Conservation (phyloP, 2,888 invertebrate genomes). For the Bedellia somnulentella region DNA sequence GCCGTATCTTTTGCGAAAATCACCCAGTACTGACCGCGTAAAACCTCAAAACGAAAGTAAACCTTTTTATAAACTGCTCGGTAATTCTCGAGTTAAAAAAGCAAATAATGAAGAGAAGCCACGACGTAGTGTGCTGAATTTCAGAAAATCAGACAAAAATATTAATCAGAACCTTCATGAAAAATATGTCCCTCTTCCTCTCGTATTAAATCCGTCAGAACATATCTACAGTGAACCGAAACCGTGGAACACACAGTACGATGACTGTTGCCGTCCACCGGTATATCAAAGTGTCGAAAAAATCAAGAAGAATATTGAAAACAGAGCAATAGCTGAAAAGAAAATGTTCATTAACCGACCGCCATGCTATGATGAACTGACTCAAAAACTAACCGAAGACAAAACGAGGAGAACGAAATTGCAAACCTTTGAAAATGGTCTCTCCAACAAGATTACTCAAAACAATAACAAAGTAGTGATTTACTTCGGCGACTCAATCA, state of each 20-base stretch:
- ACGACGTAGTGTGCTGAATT: slow-evolving; percentile 44
- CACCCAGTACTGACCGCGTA: slow-evolving; percentile 52
- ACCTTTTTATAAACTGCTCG: slow-evolving; percentile 44
- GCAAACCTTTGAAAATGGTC: slow-evolving; percentile 24
- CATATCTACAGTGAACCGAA: slow-evolving; percentile 48
- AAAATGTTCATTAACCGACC: slow-evolving; percentile 38
- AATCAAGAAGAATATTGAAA: slow-evolving; percentile 26
- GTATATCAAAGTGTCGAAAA: slow-evolving; percentile 51
- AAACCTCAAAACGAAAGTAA: slow-evolving; percentile 39
- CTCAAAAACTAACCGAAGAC: slow-evolving; percentile 45
- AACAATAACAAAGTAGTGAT: slow-evolving; percentile 70
- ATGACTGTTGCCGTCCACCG: slow-evolving; percentile 45
- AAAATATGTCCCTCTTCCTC: slow-evolving; percentile 46
- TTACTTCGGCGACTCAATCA: slow-evolving; percentile 70
- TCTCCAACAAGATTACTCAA: slow-evolving; percentile 49
- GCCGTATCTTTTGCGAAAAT: slow-evolving; percentile 39
- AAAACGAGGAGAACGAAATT: slow-evolving; percentile 43
- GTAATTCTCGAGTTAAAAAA: slow-evolving; percentile 43
- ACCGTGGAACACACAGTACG: slow-evolving; percentile 33
- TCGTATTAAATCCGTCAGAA: slow-evolving; percentile 31
- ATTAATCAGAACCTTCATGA: slow-evolving; percentile 41
- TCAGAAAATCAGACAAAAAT: slow-evolving; percentile 32
- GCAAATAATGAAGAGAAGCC: slow-evolving; percentile 33
- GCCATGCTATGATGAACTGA: slow-evolving; percentile 51
- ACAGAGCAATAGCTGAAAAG: slow-evolving; percentile 28